These are phyloP conservation scores for Urophycis tenuis DNA, from an alignment of 2,797 vertebrate genomes.

Conservation along the genomic window DNA sequence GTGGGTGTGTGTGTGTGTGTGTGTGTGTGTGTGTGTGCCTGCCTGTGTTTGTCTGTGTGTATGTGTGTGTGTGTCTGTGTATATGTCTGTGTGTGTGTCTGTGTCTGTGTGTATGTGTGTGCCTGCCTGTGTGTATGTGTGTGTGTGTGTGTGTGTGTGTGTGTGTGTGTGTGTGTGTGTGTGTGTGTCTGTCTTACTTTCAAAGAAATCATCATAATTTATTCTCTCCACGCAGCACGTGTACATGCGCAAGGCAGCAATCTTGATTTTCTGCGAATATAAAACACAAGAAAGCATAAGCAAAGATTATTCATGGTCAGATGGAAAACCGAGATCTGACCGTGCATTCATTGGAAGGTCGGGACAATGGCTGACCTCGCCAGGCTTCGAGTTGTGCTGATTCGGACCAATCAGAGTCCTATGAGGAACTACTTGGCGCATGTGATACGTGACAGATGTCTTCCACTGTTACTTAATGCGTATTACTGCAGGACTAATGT, in stretches of 20 bases:
- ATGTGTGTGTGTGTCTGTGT: not conserved
- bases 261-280: conserved; percentile 87
- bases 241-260: conserved; percentile 96
- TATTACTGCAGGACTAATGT: too few species aligned
- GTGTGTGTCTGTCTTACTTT: conserved; percentile 74
- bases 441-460: too few species aligned
- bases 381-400: too few species aligned
- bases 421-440: too few species aligned
- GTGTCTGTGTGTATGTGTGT: too few species aligned
- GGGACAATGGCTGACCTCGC: too few species aligned
- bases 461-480: too few species aligned
- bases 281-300: not conserved
- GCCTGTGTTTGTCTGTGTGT: conserved; percentile 65
- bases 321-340: not conserved
- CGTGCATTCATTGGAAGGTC: not conserved
- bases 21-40: not conserved
- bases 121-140: too few species aligned
- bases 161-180: not conserved
- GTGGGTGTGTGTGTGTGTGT: not conserved
- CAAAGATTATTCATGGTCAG: not conserved
- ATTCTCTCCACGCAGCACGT: conserved; percentile 94
- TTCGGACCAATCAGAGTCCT: too few species aligned
- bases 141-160: not conserved
- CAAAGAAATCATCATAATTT: conserved; percentile 93
- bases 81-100: not conserved